These are phyloP conservation scores for Malurus melanocephalus DNA, from an alignment of 2,113 vertebrate genomes.

Conservation along the genomic window DNA sequence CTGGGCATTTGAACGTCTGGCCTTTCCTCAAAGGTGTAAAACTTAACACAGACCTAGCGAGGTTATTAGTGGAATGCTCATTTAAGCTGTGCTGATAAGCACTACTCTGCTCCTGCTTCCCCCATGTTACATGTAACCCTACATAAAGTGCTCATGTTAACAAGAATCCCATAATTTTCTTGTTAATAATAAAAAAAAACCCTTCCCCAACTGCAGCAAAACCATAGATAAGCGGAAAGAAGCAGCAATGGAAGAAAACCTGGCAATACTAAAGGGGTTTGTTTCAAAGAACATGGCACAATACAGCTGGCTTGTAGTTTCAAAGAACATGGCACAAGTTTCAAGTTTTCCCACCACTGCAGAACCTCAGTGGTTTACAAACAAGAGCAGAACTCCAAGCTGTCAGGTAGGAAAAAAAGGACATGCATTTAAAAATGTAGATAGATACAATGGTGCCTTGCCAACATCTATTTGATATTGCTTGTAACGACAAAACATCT, in stretches of 20 bases:
- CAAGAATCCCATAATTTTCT: not conserved
- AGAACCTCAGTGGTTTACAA: not conserved
- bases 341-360: not conserved
- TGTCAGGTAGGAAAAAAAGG: not conserved
- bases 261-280: not conserved
- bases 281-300: not conserved
- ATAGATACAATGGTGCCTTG: not conserved
- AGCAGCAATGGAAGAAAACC: not conserved
- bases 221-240: not conserved
- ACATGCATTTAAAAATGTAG: not conserved
- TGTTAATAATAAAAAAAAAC: not conserved
- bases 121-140: not conserved
- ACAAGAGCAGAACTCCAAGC: not conserved
- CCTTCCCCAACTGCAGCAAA: not conserved
- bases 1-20: not conserved
- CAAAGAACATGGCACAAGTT: not conserved
- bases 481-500: not conserved
- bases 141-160: not conserved
- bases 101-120: not conserved
- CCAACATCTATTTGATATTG: not conserved
- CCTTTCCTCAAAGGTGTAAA: not conserved
- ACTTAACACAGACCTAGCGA: not conserved
- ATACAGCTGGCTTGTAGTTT: not conserved
- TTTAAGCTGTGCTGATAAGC: not conserved
- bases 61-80: not conserved